Conservation (phyloP, 2,113 vertebrate genomes). For the Paramormyrops kingsleyae region DNA sequence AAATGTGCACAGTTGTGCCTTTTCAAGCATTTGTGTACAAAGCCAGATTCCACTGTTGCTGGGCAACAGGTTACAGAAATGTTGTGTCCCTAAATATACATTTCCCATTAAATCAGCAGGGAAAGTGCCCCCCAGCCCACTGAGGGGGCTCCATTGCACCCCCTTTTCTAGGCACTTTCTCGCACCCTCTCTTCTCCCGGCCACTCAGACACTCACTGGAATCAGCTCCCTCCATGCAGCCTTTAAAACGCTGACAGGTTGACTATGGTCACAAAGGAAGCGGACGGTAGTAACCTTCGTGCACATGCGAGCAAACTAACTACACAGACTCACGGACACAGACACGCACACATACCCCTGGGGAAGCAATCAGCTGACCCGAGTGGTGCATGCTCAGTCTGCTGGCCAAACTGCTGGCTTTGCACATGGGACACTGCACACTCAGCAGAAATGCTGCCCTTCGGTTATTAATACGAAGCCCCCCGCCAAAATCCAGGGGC, state of each 20-base stretch:
- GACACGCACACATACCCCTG: background rate
- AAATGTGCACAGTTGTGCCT: background rate
- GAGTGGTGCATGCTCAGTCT: constrained; percentile 35
- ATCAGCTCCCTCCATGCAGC: background rate
- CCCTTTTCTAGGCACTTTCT: constrained; percentile 6
- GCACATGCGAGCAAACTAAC: background rate
- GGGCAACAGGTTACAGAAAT: constrained; percentile 51
- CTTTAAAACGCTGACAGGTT: background rate
- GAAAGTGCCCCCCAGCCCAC: background rate
- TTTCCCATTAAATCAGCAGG: background rate
- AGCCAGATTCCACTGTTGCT: constrained; percentile 53
- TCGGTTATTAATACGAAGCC: constrained; percentile 26
- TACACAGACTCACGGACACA: background rate
- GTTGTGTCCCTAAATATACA: constrained; percentile 28
- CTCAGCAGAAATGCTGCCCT: constrained; percentile 42
- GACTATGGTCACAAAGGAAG: background rate
- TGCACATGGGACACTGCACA: constrained; percentile 38
- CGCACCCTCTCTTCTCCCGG: background rate
- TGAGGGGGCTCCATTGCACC: background rate
- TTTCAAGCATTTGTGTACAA: constrained; percentile 22
- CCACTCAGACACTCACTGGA: background rate
- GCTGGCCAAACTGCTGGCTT: constrained; percentile 43
- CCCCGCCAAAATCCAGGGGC: background rate
- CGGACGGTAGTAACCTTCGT: background rate
- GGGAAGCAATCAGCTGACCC: constrained; percentile 8